These are phyloP conservation scores for Tolmerus cingulatus DNA, from an alignment of 2,888 invertebrate species.

Conservation along the genomic window DNA sequence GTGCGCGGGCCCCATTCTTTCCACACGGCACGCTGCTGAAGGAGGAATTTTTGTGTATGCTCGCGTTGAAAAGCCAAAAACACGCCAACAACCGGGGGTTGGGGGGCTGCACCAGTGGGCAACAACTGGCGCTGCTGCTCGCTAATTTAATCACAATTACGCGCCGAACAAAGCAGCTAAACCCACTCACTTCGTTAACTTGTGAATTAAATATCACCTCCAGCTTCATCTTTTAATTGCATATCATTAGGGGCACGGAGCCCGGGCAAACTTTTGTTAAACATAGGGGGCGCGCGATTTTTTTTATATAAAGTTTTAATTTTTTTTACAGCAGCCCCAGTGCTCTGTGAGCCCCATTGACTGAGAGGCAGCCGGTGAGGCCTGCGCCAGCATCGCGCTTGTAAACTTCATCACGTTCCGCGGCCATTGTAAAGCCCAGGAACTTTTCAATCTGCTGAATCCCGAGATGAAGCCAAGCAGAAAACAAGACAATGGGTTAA, in stretches of 20 bases:
- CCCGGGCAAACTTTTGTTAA: constrained; percentile 28
- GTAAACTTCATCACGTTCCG: constrained; percentile 39
- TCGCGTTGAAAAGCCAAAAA: neutral
- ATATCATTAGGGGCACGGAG: constrained; percentile 34
- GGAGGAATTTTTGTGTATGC: neutral
- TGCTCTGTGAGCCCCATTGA: neutral
- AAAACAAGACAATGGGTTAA: constrained; percentile 39
- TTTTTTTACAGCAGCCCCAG: neutral
- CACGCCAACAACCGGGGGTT: neutral
- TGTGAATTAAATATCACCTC: constrained; percentile 27
- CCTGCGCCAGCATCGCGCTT: neutral
- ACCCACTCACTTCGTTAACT: constrained; percentile 32
- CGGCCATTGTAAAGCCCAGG: constrained; percentile 11
- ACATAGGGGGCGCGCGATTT: neutral
- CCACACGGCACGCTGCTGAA: neutral
- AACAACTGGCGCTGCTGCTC: neutral
- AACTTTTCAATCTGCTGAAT: constrained; percentile 40
- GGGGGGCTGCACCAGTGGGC: neutral
- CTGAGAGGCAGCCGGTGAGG: neutral
- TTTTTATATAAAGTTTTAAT: neutral
- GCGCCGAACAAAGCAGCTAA: constrained; percentile 8
- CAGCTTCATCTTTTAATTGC: constrained; percentile 30
- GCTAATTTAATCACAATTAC: constrained; percentile 16
- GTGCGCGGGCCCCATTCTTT: neutral
- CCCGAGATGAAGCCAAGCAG: constrained; percentile 35